Base-by-base conservation (phyloP, 2,888 invertebrate genomes). In the Odontocolon sp. region DNA sequence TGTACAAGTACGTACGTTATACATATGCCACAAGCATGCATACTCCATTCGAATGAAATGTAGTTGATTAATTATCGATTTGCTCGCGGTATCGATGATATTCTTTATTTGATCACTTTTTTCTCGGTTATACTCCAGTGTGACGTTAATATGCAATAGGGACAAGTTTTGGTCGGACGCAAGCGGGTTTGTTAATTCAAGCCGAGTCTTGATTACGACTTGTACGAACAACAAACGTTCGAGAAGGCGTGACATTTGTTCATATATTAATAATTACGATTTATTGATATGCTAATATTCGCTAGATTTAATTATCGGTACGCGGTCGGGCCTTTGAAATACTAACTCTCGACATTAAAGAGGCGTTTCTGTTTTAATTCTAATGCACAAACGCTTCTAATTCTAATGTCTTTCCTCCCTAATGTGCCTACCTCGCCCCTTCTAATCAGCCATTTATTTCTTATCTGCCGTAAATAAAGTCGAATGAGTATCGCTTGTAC, bases 211-310 rank as follows among this genome's bases (percentile, higher is more conserved):
- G 6, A 14, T 3, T n/a, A 23, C n/a, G 3, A 38, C 18, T 18
- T 14, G 6, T 18, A 38, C 8, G 11, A 31, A 47, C 11, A 47
- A 63, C n/a, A 0, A 26, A 23, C 26, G 9, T 5, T 42, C 42
- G 40, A 54, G 11, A 54, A 45, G 54, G 54, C 42, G 64, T 52
- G 16, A 26, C 47, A 28, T 50, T 54, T 6, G 21, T 54, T 42
- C 5, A n/a, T 36, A 33, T 42, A 45, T 31, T 31, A 28, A 18
- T 11, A 54, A 31, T 52, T 9, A 28, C 8, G 6, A 52, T 40
- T 16, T 16, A 66, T 31, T 23, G 11, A 2, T 18, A 50, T 23
- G 40, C 11, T 40, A 66, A 54, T 54, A 42, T 21, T 54, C 1
- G n/a, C 5, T 38, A n/a, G 31, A 42, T 14, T 66, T 18, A 40